Evolutionary conservation across 2,113 vertebrate species (phyloP), one percentile per base, ranked within the genome.

Genomic region (Zootoca vivipara): DNA sequence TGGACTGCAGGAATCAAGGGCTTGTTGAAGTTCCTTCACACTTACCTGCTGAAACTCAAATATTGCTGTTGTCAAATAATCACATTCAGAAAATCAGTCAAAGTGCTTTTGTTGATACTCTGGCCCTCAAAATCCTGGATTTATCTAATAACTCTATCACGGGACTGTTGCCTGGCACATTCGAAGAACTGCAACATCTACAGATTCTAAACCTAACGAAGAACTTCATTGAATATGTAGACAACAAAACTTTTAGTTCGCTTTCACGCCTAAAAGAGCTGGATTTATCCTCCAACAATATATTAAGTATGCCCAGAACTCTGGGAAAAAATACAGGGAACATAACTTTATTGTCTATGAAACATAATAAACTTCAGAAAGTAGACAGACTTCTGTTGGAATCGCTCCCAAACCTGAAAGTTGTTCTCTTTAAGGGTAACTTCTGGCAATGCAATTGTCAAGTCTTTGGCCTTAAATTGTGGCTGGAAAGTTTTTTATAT

Each of bases 371-470:
- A 92, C 96, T 99, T 85, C 97, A 97, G 87, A 96, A 97, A 90
- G 87, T 99, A 77, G 97, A 98, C 91, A 97, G 98, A 52, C 94
- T 95, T 40, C 92, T 99, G 40, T 91, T 99, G 89, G 98, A 99
- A 89, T 97, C 97, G 33, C 97, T 99, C 92, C 96, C 96, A 85
- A 97, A 93, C 10, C 92, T 99, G 92, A 97, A 97, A 95, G 95
- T 96, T 83, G 91, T 99, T 86, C 95, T 97, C 83, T 97, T 99
- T 90, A 96, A 96, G 94, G 96, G 96, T 86, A 99, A 99, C 95
- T 97, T 97, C 83, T 99, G 98, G 99, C 98, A 97, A 93, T 99
- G 99, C 90, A 98, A 98, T 85, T 99, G 99, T 90, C 98, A 98
- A 72, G 93, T 98, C 87, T 97, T 99, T 87, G 97, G 97, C 85